These are phyloP conservation scores for Glaucopsyche alexis DNA, from an alignment of 2,888 invertebrate genomes.

Conservation along the genomic window DNA sequence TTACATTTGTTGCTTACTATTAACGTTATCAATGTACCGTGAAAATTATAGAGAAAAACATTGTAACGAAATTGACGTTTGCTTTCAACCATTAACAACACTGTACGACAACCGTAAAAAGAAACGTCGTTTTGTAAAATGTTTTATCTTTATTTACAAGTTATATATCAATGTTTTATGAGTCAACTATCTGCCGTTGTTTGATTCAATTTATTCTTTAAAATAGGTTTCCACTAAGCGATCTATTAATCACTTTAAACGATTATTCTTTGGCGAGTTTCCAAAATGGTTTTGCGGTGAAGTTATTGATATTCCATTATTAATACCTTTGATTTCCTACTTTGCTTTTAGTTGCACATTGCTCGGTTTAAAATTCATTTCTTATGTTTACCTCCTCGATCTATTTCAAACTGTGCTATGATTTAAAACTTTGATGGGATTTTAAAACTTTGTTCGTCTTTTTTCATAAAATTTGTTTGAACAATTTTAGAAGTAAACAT, in stretches of 20 bases:
- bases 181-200: neutral
- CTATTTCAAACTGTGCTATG: constrained; percentile 9
- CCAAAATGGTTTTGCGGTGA: constrained; percentile 26
- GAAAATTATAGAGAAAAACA: constrained; percentile 24
- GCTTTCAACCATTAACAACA: constrained; percentile 25
- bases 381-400: constrained; percentile 17
- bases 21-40: constrained; percentile 23
- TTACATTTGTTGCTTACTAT: constrained; percentile 24
- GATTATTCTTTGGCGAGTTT: constrained; percentile 28
- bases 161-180: constrained; percentile 18
- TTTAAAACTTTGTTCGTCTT: neutral
- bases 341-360: constrained; percentile 14
- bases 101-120: constrained; percentile 26
- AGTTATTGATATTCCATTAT: constrained; percentile 28
- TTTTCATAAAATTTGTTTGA: neutral
- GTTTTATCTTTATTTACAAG: constrained; percentile 18
- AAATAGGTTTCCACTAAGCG: constrained; percentile 23
- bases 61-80: constrained; percentile 26
- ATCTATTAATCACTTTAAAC: constrained; percentile 25
- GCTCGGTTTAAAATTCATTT: constrained; percentile 17
- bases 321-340: constrained; percentile 22
- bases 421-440: constrained; percentile 3
- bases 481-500: neutral
- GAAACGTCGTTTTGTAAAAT: constrained; percentile 13
- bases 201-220: constrained; percentile 22